These are phyloP conservation scores for Sipha maydis DNA, from an alignment of 2,888 invertebrate genomes.

Conservation along the genomic window DNA sequence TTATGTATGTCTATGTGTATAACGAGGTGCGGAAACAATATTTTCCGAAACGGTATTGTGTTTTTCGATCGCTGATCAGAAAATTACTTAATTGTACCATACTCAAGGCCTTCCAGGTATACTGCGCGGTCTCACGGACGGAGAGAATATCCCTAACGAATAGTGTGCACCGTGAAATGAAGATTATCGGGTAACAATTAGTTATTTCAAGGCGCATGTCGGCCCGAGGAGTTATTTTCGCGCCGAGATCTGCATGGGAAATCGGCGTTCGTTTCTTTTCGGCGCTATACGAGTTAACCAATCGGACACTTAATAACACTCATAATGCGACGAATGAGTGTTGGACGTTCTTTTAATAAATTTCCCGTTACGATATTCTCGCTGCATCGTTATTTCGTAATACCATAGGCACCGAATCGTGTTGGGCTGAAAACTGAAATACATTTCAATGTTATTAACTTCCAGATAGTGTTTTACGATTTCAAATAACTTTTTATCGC, in stretches of 20 bases:
- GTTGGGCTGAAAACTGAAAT: background rate
- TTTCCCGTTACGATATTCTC: background rate
- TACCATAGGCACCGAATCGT: background rate
- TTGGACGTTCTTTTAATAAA: background rate
- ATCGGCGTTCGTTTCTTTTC: constrained; percentile 12
- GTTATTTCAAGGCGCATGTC: constrained; percentile 21
- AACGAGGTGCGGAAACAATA: background rate
- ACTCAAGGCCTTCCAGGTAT: background rate
- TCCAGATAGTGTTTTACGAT: too few relatives aligned
- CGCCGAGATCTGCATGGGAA: constrained; percentile 42
- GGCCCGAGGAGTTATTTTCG: constrained; percentile 32
- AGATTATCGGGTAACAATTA: constrained; percentile 32
- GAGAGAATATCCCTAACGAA: constrained; percentile 7
- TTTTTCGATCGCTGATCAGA: background rate
- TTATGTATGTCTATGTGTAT: background rate
- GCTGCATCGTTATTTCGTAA: too few relatives aligned
- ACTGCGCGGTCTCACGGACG: background rate
- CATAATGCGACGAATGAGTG: too few relatives aligned
- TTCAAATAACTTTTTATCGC: too few relatives aligned
- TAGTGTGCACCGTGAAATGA: background rate
- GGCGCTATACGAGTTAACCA: background rate
- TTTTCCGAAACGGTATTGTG: background rate
- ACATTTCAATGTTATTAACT: too few relatives aligned
- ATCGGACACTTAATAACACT: background rate
- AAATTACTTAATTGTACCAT: background rate